Base-by-base conservation (phyloP, 2,797 vertebrate genomes). In the Crocidura indochinensis region DNA sequence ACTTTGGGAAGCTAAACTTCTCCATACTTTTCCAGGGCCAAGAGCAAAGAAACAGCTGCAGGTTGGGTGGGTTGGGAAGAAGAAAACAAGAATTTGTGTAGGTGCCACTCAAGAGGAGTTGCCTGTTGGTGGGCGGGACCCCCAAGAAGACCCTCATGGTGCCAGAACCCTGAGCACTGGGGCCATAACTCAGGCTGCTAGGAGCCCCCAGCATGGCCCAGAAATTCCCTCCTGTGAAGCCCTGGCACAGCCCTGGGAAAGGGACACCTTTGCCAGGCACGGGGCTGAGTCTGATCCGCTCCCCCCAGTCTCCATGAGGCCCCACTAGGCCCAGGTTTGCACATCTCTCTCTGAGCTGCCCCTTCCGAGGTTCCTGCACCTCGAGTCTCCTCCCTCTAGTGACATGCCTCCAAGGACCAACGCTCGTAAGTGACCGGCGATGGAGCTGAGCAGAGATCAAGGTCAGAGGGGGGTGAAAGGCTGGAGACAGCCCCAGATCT, bases 391-490 rank as follows among this genome's bases (percentile, higher is more conserved):
- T 26, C 4, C 46, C 14, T 26, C 46, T 27, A 24, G 20, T 49
- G 44, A 38, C 62, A 10, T 0, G 2, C 65, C 29, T 53, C 79
- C 56, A 14, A 56, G 56, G 56, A 1, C 56, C 79, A 11, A 60
- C 64, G 68, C 67, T 62, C 17, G 20, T 8, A 3, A 9, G 49
- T 0, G 0, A 62, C 68, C 3, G 0, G 1, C 3, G 15, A 12
- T n/a, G 10, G 65, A 27, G 65, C 29, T 10, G 29, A 10, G n/a
- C 69, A 1, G 69, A 31, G 0, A 5, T 71, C 69, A 71, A 38
- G 69, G 69, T 71, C 69, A 10, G 27, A 17, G 10, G 49, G 74
- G n/a, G n/a, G 68, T n/a, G 86, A 65, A 20, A 73, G 31, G 31
- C 31, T 27, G 44, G 38, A 56, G 67, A 74, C 15, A 2, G 44